Conservation (phyloP, 1,140 invertebrate species). For the Ips typographus region DNA sequence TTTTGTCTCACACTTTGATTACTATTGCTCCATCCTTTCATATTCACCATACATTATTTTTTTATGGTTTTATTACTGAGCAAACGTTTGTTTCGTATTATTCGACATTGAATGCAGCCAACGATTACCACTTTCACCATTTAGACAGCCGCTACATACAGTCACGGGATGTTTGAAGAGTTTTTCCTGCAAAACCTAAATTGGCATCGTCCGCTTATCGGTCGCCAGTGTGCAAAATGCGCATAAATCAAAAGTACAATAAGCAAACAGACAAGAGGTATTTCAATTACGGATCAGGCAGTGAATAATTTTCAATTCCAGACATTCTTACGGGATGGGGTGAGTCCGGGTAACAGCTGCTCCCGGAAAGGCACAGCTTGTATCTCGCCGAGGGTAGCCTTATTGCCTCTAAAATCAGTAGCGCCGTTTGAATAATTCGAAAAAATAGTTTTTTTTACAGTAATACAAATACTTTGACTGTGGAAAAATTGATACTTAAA, state of each 20-base stretch:
- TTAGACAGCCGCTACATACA: no score
- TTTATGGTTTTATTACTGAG: no score
- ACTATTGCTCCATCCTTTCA: no score
- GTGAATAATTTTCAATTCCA: constrained; percentile 47
- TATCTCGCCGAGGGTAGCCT: constrained; percentile 27
- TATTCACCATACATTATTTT: no score
- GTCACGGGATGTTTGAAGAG: no score
- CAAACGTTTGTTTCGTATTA: no score
- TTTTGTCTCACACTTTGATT: no score
- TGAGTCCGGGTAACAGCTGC: constrained; percentile 44
- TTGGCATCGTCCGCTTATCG: neutral
- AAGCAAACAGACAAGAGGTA: constrained; percentile 43
- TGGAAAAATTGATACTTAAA: no score
- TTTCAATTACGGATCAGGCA: constrained; percentile 47
- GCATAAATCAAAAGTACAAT: constrained; percentile 42
- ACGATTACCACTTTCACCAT: no score
- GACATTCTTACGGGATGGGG: constrained; percentile 40
- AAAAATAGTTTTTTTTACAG: neutral
- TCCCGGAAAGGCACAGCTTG: constrained; percentile 42
- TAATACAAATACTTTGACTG: neutral
- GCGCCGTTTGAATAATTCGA: no score
- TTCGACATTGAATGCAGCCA: no score
- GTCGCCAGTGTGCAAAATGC: constrained; percentile 7
- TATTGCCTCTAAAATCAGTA: constrained; percentile 34
- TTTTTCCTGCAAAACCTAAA: no score